phyloP scores from a whole-genome alignment of 2,888 invertebrate species.

The Macroteleia sp. region DNA sequence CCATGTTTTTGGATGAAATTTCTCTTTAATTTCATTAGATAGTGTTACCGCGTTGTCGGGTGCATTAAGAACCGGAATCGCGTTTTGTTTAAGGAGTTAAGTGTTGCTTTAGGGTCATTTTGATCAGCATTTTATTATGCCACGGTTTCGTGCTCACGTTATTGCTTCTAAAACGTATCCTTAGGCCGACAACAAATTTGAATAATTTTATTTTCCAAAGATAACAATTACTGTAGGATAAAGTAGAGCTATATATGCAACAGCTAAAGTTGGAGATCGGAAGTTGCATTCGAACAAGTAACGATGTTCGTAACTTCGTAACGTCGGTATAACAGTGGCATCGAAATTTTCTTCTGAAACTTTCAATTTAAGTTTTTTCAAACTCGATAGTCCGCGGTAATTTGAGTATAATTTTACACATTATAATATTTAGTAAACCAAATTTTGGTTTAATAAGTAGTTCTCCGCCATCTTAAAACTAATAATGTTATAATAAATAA shows the following conservation, averaged over 20 bases:
- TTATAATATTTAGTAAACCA: conserved; percentile 20
- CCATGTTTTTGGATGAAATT: conserved; percentile 39
- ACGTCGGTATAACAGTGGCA: conserved; percentile 15
- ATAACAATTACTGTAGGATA: background rate
- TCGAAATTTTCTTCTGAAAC: conserved; percentile 18
- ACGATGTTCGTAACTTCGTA: conserved; percentile 33
- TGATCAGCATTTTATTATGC: background rate
- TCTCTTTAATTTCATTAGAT: conserved; percentile 39
- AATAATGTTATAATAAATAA: too few species aligned
- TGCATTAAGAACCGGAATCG: conserved; percentile 22
- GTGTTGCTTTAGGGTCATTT: background rate
- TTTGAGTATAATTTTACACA: too few species aligned
- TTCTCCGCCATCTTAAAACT: too few species aligned
- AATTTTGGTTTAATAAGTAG: background rate
- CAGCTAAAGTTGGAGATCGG: conserved; percentile 15
- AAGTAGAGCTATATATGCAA: background rate
- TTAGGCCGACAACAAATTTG: background rate
- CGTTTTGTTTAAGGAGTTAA: conserved; percentile 21
- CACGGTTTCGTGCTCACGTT: too few species aligned
- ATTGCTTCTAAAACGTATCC: too few species aligned
- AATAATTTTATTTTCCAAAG: conserved; percentile 16
- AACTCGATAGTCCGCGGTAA: conserved; percentile 13
- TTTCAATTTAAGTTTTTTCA: conserved; percentile 34
- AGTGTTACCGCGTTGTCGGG: conserved; percentile 26
- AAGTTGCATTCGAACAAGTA: conserved; percentile 24